Percentiles rank a stretch among this genome's conserved stretches.
Evolutionary conservation across 2,113 vertebrate species (phyloP).

Genomic region (Ursus arctos): DNA sequence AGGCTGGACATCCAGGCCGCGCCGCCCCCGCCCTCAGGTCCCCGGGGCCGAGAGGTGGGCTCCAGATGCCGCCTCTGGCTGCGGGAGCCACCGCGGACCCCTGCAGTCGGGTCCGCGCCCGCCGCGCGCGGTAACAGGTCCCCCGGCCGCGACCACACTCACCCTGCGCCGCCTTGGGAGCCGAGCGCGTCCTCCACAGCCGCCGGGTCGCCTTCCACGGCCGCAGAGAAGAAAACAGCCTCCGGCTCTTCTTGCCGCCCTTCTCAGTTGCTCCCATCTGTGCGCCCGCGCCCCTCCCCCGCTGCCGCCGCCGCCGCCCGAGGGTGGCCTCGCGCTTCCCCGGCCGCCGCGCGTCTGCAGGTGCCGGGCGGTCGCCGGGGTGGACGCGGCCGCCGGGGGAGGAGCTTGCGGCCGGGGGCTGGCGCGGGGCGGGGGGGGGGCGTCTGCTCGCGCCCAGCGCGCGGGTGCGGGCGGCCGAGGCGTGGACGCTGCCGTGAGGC

Average conservation of each 20-base stretch:
- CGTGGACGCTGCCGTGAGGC: fast-evolving
- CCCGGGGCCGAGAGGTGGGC: neutral
- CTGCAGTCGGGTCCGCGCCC: neutral
- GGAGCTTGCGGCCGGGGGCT: constrained; percentile 48
- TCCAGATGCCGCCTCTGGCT: neutral
- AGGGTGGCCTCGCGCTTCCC: neutral
- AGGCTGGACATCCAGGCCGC: neutral
- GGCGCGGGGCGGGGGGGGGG: neutral
- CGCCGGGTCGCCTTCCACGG: constrained; percentile 69
- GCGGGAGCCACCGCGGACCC: neutral
- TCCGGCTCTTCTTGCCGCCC: constrained; percentile 63
- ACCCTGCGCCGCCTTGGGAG: constrained; percentile 57
- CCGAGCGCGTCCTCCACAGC: constrained; percentile 65
- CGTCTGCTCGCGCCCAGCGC: neutral
- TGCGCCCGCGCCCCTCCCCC: constrained; percentile 66
- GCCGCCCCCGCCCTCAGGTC: neutral
- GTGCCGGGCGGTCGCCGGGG: neutral
- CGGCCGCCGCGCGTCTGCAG: constrained; percentile 42
- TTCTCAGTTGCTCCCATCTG: constrained; percentile 73
- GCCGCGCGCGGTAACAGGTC: constrained; percentile 44
- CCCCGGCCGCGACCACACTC: constrained; percentile 62
- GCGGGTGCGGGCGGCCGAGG: neutral
- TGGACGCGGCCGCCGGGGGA: constrained; percentile 33
- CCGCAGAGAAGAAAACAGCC: constrained; percentile 67
- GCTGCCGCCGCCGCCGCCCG: constrained; percentile 1